Conservation (phyloP, 2,888 invertebrate genomes). For the Rhagonycha lutea region DNA sequence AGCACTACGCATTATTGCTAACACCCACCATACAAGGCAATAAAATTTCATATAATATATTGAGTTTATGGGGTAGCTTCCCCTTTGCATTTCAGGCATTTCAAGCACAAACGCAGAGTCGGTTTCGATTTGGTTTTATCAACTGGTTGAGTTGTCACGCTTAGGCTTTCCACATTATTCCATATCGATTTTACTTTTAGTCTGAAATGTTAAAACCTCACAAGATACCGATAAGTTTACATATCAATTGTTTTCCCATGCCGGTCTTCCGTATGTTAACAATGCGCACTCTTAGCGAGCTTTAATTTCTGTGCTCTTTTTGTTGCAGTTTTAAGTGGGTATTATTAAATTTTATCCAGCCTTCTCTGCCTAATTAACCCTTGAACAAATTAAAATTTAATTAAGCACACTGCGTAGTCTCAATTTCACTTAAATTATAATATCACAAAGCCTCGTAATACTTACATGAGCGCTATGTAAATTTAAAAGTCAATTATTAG, state of each 20-base stretch:
- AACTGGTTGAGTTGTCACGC: constrained; percentile 3
- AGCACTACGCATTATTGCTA: constrained; percentile 50
- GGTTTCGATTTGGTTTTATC: constrained; percentile 10
- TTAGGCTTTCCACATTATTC: neutral
- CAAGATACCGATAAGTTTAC: neutral
- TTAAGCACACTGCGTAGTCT: neutral
- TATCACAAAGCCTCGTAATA: neutral
- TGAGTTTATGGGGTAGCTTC: constrained; percentile 44
- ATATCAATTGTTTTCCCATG: neutral
- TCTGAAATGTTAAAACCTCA: neutral
- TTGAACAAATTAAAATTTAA: neutral
- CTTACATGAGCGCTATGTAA: neutral
- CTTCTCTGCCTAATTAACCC: neutral
- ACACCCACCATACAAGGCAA: constrained; percentile 53
- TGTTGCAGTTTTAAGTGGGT: neutral
- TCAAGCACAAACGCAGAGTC: constrained; percentile 11
- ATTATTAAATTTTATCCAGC: neutral
- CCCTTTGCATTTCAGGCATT: constrained; percentile 8
- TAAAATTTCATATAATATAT: constrained; percentile 57
- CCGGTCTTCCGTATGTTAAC: neutral
- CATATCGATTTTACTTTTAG: neutral
- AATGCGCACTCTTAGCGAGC: neutral
- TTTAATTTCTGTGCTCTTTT: neutral
- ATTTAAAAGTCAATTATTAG: neutral
- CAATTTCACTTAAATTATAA: neutral